Conservation (phyloP, 2,888 invertebrate genomes). For the Quadroppia sp. region DNA sequence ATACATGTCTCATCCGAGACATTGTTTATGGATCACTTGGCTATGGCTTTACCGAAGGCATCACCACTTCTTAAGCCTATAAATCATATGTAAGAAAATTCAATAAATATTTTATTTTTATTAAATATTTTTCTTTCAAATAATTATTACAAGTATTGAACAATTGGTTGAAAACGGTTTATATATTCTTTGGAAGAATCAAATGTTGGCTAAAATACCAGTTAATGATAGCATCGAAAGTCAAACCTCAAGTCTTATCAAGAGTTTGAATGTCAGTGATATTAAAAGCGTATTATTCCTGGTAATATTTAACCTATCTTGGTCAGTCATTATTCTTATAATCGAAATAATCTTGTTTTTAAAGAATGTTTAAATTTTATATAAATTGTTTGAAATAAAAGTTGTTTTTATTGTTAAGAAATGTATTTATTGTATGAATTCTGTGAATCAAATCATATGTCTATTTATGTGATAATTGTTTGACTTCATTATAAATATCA, state of each 20-base stretch:
- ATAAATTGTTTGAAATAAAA: too few relatives aligned
- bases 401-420: too few relatives aligned
- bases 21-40: constrained; percentile 4
- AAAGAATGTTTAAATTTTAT: too few relatives aligned
- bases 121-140: not conserved
- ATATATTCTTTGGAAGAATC: not conserved
- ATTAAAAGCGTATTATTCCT: too few relatives aligned
- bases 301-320: too few relatives aligned
- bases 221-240: not conserved
- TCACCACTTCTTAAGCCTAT: not conserved
- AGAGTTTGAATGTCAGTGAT: too few relatives aligned
- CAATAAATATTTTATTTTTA: not conserved
- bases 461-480: too few relatives aligned
- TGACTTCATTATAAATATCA: too few relatives aligned
- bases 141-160: not conserved
- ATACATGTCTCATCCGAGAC: constrained; percentile 16
- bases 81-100: not conserved
- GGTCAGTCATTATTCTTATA: too few relatives aligned
- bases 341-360: too few relatives aligned
- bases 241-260: not conserved
- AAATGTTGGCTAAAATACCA: not conserved
- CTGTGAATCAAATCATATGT: too few relatives aligned
- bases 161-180: not conserved
- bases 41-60: constrained; percentile 6
- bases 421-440: too few relatives aligned